Conservation (phyloP, 2,113 vertebrate genomes). For the Chloropsis cyanopogon region DNA sequence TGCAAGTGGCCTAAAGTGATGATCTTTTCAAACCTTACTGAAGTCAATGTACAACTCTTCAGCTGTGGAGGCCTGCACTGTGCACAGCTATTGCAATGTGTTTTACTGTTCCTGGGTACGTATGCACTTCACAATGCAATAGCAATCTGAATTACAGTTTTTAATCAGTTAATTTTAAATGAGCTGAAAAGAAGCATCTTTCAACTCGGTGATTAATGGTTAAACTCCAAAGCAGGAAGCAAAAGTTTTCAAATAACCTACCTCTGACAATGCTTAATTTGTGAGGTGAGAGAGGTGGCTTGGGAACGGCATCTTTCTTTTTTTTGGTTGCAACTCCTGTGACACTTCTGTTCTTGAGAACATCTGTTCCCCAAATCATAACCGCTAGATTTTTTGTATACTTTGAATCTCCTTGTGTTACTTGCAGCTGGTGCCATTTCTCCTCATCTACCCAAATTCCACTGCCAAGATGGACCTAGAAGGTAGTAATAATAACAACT, state of each 20-base stretch:
- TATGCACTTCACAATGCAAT: constrained; percentile 52
- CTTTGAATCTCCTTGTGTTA: constrained; percentile 98
- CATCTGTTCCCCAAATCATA: constrained; percentile 99
- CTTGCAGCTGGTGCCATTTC: constrained; percentile 98
- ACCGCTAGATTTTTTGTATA: constrained; percentile 99
- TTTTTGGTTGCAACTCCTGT: constrained; percentile 99
- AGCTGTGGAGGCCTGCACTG: constrained; percentile 42
- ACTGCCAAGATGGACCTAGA: constrained; percentile 94
- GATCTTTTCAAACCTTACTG: constrained; percentile 1
- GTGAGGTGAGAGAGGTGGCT: constrained; percentile 96
- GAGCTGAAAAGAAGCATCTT: constrained; percentile 54
- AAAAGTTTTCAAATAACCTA: constrained; percentile 75
- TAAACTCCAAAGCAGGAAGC: constrained; percentile 65
- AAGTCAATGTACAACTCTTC: background rate
- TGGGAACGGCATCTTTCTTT: constrained; percentile 97
- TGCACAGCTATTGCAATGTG: constrained; percentile 51
- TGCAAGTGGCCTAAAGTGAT: constrained; percentile 17
- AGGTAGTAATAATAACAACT: constrained; percentile 66
- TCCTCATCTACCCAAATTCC: constrained; percentile 99
- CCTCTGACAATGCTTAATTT: constrained; percentile 98
- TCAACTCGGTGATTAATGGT: constrained; percentile 60
- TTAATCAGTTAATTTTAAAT: constrained; percentile 62
- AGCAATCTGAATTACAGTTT: constrained; percentile 45
- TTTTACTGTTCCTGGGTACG: background rate
- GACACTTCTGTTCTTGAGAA: constrained; percentile 97